A percentile compares a stretch with the other conserved stretches of the same genome.
Conservation (phyloP, 1,140 invertebrate genomes). For the Leptopilina boulardi region DNA sequence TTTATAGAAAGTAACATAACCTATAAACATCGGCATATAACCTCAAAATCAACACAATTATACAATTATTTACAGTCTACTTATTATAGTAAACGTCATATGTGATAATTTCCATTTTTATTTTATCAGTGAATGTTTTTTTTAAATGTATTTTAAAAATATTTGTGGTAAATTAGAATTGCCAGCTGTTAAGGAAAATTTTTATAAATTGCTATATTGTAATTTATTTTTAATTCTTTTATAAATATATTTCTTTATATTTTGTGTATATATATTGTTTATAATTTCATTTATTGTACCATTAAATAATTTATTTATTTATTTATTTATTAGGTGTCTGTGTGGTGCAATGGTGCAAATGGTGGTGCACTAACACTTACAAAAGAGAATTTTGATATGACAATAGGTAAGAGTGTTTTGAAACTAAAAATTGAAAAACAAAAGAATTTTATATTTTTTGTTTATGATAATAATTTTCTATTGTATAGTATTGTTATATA, state of each 20-base stretch:
- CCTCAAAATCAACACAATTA: conserved; percentile 42
- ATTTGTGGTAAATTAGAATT: background rate
- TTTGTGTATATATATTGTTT: conserved; percentile 21
- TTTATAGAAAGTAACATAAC: conserved; percentile 51
- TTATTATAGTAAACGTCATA: background rate
- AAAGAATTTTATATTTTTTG: background rate
- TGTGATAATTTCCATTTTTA: background rate
- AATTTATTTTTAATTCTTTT: background rate
- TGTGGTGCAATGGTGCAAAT: conserved; percentile 82
- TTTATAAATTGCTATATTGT: background rate
- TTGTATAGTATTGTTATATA: background rate
- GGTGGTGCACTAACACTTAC: conserved; percentile 87
- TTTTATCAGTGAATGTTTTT: conserved; percentile 5
- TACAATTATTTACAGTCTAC: conserved; percentile 17
- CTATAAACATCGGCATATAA: conserved; percentile 50
- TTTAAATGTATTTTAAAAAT: background rate
- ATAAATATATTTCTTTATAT: conserved; percentile 18
- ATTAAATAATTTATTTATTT: conserved; percentile 36
- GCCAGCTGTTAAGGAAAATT: background rate
- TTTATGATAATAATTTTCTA: background rate
- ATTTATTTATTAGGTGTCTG: conserved; percentile 80
- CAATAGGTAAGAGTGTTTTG: conserved; percentile 81
- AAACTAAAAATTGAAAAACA: background rate
- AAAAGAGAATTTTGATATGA: conserved; percentile 87
- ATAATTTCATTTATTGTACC: conserved; percentile 35